Conservation (phyloP, 1,140 invertebrate genomes). For the Odontomachus brunneus region DNA sequence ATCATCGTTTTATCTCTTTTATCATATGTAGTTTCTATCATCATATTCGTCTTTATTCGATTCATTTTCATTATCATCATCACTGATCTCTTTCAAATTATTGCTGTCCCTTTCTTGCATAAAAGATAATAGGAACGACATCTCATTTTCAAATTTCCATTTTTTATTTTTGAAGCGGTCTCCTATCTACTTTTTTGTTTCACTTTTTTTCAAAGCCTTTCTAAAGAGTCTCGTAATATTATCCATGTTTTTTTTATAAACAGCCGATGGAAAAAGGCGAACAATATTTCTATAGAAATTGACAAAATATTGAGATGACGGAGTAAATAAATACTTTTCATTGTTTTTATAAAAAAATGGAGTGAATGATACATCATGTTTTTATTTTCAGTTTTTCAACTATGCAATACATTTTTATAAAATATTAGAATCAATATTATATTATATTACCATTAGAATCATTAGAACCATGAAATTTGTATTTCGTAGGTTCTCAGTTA, state of each 20-base stretch:
- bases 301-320: too few relatives aligned
- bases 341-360: too few relatives aligned
- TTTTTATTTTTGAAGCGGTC: constrained; percentile 16
- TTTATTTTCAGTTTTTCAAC: too few relatives aligned
- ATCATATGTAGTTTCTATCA: constrained; percentile 1
- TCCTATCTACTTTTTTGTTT: constrained; percentile 2
- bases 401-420: too few relatives aligned
- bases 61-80: constrained; percentile 3
- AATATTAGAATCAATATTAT: too few relatives aligned
- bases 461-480: too few relatives aligned
- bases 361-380: too few relatives aligned
- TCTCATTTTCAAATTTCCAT: constrained; percentile 10
- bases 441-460: too few relatives aligned
- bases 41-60: background rate
- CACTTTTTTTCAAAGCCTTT: constrained; percentile 4
- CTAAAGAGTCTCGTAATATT: background rate
- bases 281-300: background rate
- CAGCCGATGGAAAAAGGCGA: background rate
- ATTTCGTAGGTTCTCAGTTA: too few relatives aligned
- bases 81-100: constrained; percentile 8
- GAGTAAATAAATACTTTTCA: too few relatives aligned
- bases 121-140: background rate
- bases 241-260: background rate
- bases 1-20: background rate
- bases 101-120: constrained; percentile 1